Evolutionary conservation across 2,113 vertebrate species (phyloP), one percentile per base, ranked within the genome.

Genomic region (Brachypteracias leptosomus): DNA sequence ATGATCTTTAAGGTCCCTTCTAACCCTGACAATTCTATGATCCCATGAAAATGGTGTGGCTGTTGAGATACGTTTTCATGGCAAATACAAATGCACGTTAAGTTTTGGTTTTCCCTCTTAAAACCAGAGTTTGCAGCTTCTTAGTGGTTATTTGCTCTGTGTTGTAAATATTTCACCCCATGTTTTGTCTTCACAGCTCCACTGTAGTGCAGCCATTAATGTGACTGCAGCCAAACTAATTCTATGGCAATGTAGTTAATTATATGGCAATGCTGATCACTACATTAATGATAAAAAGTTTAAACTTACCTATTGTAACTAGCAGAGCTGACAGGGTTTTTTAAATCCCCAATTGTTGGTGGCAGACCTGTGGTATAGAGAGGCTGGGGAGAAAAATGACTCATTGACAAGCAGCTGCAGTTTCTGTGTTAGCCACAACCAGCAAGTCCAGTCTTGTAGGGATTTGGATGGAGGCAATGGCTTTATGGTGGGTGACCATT

Each of bases 401-500:
- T 72, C 29, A 24, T 57, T 58, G 59, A 49, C 16, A 26, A 7
- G 7, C 6, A 42, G 19, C 71, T 85, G 6, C 20, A 22, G n/a
- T 62, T 91, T 47, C 40, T 80, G 25, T 16, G 1, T 68, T 52
- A 58, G 11, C 57, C 22, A 12, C 65, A 72, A 40, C 57, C 46
- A 59, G 33, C 36, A 54, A 58, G 15, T 33, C 58, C 17, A 21
- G 38, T 54, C 63, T 44, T 58, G 28, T 18, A 31, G 25, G 68
- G 49, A 26, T 70, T 14, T 54, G 51, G 35, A 10, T 22, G 52
- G 44, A 65, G 17, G 24, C 36, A 25, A 1, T 46, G 42, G 20
- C 38, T 65, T 59, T 31, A n/a, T 8, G 51, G 18, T 1, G 1
- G 38, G 29, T 54, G 10, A 13, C 54, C 2, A 0, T 62, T 49